A percentile compares a stretch with the other conserved stretches of the same genome.
These are phyloP conservation scores for Lasioglossum zephyrum DNA, from an alignment of 2,888 invertebrate genomes.

Conservation along the genomic window DNA sequence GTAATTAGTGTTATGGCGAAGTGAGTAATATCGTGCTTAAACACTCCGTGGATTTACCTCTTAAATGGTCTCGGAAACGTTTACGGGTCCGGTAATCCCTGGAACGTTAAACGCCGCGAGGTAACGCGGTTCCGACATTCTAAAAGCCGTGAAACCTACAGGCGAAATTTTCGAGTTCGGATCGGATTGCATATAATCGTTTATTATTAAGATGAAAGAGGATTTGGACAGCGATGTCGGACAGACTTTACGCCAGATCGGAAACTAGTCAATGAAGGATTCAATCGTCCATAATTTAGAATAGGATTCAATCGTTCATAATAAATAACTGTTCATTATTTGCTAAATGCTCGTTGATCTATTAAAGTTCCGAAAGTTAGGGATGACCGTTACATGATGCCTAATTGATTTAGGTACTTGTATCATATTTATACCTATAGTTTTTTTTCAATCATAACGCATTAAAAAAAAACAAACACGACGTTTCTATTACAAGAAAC, in stretches of 20 bases:
- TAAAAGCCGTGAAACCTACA: slow-evolving; percentile 47
- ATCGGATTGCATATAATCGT: slow-evolving; percentile 16
- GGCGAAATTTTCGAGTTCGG: slow-evolving; percentile 22
- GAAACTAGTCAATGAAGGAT: slow-evolving; percentile 25
- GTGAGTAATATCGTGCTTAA: slow-evolving; percentile 59
- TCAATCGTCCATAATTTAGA: slow-evolving; percentile 30
- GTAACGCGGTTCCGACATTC: slow-evolving; percentile 26
- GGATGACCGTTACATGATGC: too few relatives aligned
- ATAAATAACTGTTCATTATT: not conserved
- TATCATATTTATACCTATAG: too few relatives aligned
- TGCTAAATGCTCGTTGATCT: too few relatives aligned
- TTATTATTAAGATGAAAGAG: not conserved
- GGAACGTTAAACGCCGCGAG: slow-evolving; percentile 38
- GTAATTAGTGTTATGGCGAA: slow-evolving; percentile 63
- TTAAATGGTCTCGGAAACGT: slow-evolving; percentile 47
- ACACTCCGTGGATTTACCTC: slow-evolving; percentile 48
- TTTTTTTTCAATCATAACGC: too few relatives aligned
- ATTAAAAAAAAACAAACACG: too few relatives aligned
- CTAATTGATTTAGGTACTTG: too few relatives aligned
- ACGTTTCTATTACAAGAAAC: too few relatives aligned
- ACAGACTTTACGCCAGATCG: not conserved
- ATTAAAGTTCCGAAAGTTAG: too few relatives aligned
- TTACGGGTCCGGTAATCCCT: slow-evolving; percentile 53
- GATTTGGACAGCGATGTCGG: slow-evolving; percentile 19
- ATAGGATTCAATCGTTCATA: too few relatives aligned